phyloP scores from a whole-genome alignment of 2,888 invertebrate species.

The Sipha maydis region DNA sequence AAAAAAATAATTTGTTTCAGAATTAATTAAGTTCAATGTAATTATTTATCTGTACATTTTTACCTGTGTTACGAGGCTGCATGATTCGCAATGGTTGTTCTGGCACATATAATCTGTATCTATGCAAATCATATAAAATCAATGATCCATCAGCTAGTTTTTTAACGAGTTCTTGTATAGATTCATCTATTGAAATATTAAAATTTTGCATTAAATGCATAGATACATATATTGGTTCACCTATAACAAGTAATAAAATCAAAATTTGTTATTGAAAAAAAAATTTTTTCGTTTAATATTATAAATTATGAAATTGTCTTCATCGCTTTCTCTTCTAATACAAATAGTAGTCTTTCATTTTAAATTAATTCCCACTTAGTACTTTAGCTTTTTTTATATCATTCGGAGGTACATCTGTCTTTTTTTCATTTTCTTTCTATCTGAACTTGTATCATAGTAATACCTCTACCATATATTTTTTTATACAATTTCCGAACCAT shows the following conservation, averaged over 20 bases:
- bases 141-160: slow-evolving; percentile 51
- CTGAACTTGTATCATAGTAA: no score
- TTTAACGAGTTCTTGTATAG: slow-evolving; percentile 49
- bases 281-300: no score
- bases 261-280: no score
- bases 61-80: slow-evolving; percentile 43
- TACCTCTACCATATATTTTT: no score
- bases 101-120: slow-evolving; percentile 42
- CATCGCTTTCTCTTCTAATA: no score
- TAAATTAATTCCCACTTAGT: no score
- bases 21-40: neutral
- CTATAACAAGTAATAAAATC: neutral
- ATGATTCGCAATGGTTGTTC: slow-evolving; percentile 54
- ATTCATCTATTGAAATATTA: slow-evolving; percentile 46
- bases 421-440: no score
- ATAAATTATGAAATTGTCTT: no score
- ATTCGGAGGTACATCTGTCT: no score
- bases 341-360: no score
- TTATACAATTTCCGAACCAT: no score
- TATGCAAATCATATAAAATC: slow-evolving; percentile 57
- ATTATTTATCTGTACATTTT: neutral
- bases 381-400: no score
- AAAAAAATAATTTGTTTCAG: neutral
- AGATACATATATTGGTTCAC: slow-evolving; percentile 35
- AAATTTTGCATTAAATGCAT: slow-evolving; percentile 50